Evolutionary conservation across 2,888 invertebrate genomes (phyloP), one percentile per base, ranked within the genome.

Genomic region (Tetheella fluctuosa): DNA sequence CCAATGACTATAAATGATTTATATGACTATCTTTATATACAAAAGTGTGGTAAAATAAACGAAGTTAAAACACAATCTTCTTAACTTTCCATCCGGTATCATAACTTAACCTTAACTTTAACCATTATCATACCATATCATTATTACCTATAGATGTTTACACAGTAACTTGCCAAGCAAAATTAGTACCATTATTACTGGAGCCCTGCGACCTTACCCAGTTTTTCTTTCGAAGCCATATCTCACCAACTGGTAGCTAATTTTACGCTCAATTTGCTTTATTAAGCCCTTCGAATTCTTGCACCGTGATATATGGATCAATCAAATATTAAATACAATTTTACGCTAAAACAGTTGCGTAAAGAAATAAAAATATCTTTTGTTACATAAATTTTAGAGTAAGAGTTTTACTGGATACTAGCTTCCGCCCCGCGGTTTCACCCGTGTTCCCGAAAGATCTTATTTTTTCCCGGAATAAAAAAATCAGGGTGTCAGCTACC

Each of bases 261-360:
- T 81, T 81, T 81, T 74, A 76, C 80, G 79, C 73, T 66, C 79
- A 80, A 81, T 81, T 79, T 75, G 63, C 71, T 81, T 79, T 78
- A 80, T 81, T 81, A 70, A 71, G 63, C 66, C 34, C 60, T 71
- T 73, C 68, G 67, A 71, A 74, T 71, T 70, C 66, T 70, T n/a
- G n/a, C 65, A 58, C 65, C 64, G 59, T 76, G 73, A 72, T 77
- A 72, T 79, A 80, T 74, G 69, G 77, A 77, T 72, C 75, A 70
- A 68, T 70, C 68, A 61, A 63, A 64, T 68, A n/a, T n/a, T n/a
- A 68, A 68, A 48, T 48, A 48, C 8, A 7, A 20, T 20, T 48
- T 48, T n/a, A 48, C 48, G 48, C 48, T 20, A 7, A 42, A 42
- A 48, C 48, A 48, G 20, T 48, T 20, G 20, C 48, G 2, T 10